phyloP scores from a whole-genome alignment of 2,888 invertebrate genomes.

The Erebia palarica region DNA sequence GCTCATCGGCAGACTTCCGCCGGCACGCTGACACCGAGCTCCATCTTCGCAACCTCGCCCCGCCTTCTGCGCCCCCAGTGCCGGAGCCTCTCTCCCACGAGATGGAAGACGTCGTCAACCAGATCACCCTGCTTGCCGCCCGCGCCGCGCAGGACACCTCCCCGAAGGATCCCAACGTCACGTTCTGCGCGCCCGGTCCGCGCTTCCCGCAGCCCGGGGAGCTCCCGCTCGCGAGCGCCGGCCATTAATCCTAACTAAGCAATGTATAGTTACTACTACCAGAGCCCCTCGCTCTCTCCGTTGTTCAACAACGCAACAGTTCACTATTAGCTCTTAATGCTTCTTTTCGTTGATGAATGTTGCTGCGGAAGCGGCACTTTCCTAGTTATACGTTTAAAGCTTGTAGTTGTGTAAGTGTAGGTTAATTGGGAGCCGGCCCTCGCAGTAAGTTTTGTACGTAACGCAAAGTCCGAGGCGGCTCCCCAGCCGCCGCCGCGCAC shows the following conservation, averaged over 20 bases:
- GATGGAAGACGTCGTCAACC: slow-evolving; percentile 93
- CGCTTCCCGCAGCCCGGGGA: slow-evolving; percentile 83
- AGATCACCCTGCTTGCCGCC: slow-evolving; percentile 89
- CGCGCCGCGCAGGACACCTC: slow-evolving; percentile 86
- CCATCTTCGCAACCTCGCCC: slow-evolving; percentile 67
- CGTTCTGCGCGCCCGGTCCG: slow-evolving; percentile 83
- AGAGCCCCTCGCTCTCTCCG: slow-evolving; percentile 79
- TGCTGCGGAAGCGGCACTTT: slow-evolving; percentile 72
- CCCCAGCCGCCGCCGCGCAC: slow-evolving; percentile 75
- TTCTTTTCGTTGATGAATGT: slow-evolving; percentile 79
- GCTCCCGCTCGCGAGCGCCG: slow-evolving; percentile 83
- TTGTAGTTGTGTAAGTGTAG: slow-evolving; percentile 79
- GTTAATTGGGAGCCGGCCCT: slow-evolving; percentile 69
- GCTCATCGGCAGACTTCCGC: slow-evolving; percentile 83
- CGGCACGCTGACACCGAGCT: slow-evolving; percentile 84
- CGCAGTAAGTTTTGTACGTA: slow-evolving; percentile 53
- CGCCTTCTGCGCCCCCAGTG: slow-evolving; percentile 50
- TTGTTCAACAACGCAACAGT: slow-evolving; percentile 83
- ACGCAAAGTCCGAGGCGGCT: slow-evolving; percentile 53
- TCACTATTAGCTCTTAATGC: slow-evolving; percentile 82
- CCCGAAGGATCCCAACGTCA: slow-evolving; percentile 82
- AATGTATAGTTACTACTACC: slow-evolving; percentile 82
- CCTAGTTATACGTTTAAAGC: slow-evolving; percentile 81
- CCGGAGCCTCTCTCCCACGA: slow-evolving; percentile 87
- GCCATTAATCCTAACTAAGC: slow-evolving; percentile 78